These are phyloP conservation scores for Shargacucullia verbasci DNA, from an alignment of 2,888 invertebrate genomes.

Conservation along the genomic window DNA sequence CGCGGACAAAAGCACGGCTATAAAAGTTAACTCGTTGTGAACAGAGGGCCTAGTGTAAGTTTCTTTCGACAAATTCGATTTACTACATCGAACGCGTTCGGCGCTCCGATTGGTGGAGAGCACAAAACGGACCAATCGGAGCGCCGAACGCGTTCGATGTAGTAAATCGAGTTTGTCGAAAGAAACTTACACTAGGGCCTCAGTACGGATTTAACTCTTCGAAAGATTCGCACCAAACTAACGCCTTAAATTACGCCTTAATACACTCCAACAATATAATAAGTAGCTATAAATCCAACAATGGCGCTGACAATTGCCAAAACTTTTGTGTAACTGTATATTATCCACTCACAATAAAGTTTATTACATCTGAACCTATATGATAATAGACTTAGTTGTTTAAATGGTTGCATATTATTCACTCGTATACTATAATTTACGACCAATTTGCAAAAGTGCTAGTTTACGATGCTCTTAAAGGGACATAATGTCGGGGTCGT, in stretches of 20 bases:
- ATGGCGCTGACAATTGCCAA: constrained; percentile 40
- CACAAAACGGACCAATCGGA: too few relatives aligned
- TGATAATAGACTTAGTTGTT: constrained; percentile 69
- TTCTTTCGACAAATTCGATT: too few relatives aligned
- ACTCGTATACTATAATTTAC: constrained; percentile 76
- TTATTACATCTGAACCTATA: constrained; percentile 62
- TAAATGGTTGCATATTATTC: constrained; percentile 68
- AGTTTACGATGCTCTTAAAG: constrained; percentile 69
- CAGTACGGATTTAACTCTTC: too few relatives aligned
- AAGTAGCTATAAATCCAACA: constrained; percentile 46
- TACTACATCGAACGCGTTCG: too few relatives aligned
- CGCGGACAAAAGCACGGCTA: too few relatives aligned
- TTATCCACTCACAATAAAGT: constrained; percentile 57
- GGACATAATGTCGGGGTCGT: constrained; percentile 52
- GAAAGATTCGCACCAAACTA: constrained; percentile 3
- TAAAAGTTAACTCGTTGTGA: too few relatives aligned
- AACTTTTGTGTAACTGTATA: constrained; percentile 55
- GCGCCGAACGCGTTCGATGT: too few relatives aligned
- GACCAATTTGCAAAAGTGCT: constrained; percentile 83
- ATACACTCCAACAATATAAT: constrained; percentile 24
- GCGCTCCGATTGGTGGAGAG: too few relatives aligned
- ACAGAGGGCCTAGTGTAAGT: too few relatives aligned
- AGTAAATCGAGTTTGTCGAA: too few relatives aligned
- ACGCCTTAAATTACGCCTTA: constrained; percentile 20
- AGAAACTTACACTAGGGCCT: too few relatives aligned